phyloP scores from a whole-genome alignment of 2,888 invertebrate species.

The Drosophila fulvimacula region DNA sequence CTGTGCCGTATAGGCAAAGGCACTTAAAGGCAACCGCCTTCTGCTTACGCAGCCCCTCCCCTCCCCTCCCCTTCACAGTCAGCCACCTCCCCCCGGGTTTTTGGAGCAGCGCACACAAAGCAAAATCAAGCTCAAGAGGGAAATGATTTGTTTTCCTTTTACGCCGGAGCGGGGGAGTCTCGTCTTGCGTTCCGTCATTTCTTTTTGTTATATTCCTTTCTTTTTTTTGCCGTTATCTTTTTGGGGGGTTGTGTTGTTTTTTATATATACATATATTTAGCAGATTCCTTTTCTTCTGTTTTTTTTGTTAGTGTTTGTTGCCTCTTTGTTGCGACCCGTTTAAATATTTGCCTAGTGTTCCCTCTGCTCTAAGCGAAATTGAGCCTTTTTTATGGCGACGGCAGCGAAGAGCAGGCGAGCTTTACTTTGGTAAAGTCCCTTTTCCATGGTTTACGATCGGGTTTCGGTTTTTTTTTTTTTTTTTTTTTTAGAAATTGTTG shows the following conservation, averaged over 20 bases:
- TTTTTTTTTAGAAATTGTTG: not conserved
- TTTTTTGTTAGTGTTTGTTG: not conserved
- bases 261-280: constrained; percentile 14
- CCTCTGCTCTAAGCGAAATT: constrained; percentile 40
- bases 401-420: not conserved
- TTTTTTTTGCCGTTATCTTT: constrained; percentile 48
- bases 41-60: constrained; percentile 3
- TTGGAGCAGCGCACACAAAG: constrained; percentile 57
- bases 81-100: not conserved
- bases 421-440: not conserved
- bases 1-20: constrained; percentile 41
- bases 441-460: constrained; percentile 19
- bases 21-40: constrained; percentile 57
- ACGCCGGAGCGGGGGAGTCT: constrained; percentile 47
- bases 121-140: constrained; percentile 82
- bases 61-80: not conserved
- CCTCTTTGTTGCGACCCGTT: constrained; percentile 63
- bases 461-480: not conserved
- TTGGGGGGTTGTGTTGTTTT: constrained; percentile 35
- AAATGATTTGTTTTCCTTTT: constrained; percentile 82
- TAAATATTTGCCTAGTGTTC: constrained; percentile 81
- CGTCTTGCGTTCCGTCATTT: constrained; percentile 51
- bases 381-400: constrained; percentile 44
- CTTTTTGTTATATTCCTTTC: constrained; percentile 42
- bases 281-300: constrained; percentile 27